Percentiles rank a stretch among this genome's conserved stretches.
Evolutionary conservation across 2,113 vertebrate genomes (phyloP).

Genomic region (Trematocara nigrifrons): DNA sequence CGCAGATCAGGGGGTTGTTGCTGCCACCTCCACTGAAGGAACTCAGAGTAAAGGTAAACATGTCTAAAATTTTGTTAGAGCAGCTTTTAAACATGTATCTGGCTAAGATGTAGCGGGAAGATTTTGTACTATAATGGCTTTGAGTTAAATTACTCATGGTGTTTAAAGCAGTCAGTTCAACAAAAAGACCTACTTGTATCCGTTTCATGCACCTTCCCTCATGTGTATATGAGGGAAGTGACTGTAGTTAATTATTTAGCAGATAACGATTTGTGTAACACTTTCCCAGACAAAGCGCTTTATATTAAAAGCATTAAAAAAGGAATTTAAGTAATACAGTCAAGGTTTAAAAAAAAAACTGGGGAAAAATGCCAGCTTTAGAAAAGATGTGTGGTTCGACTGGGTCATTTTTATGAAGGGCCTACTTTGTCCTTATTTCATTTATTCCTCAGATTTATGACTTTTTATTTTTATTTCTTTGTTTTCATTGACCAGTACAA

Average conservation of each 20-base stretch:
- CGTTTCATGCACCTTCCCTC: background rate
- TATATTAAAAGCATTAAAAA: background rate
- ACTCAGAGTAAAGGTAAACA: constrained; percentile 86
- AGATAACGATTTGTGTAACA: background rate
- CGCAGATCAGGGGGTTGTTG: constrained; percentile 92
- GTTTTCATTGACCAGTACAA: background rate
- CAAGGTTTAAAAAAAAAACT: background rate
- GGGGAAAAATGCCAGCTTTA: background rate
- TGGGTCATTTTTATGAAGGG: background rate
- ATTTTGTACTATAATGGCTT: background rate
- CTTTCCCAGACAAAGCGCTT: background rate
- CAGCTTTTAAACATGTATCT: background rate
- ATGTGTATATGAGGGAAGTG: background rate
- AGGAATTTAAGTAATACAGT: background rate
- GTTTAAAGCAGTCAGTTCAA: background rate
- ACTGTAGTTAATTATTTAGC: background rate
- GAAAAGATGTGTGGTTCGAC: background rate
- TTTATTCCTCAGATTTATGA: background rate
- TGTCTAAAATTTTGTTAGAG: background rate
- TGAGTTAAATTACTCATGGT: background rate
- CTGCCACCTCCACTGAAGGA: constrained; percentile 96
- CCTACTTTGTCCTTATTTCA: background rate
- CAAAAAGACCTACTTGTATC: background rate
- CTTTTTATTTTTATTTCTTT: background rate
- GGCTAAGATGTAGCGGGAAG: background rate